Base-by-base conservation (phyloP, 2,797 vertebrate species). In the Halcyon smyrnensis region DNA sequence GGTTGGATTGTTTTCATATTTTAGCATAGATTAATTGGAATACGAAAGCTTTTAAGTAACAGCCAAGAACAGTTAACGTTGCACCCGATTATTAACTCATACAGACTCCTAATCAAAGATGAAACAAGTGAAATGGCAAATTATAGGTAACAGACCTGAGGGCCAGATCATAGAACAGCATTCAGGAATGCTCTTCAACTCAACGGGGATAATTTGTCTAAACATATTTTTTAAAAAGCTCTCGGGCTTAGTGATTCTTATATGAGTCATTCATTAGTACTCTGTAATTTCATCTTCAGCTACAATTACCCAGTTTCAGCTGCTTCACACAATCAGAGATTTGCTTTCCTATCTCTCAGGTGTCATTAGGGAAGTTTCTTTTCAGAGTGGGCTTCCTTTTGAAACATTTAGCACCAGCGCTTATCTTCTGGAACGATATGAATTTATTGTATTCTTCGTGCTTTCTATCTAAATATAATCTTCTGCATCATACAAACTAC, bases 121-220 rank as follows among this genome's bases (percentile, higher is more conserved):
- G 78, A 95, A 95, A 92, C 75, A 63, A 76, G 34, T 88, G 37
- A 88, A 95, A 94, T 90, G 84, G 86, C 78, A 91, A 95, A 91
- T 97, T 90, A 95, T 74, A 90, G 43, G 57, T 60, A 92, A 70
- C 70, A 96, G 93, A 84, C 90, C 88, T 67, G 78, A 80, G 87
- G 81, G 81, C 92, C 64, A 87, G 92, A 74, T 74, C 88, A 84
- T 39, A 76, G 86, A 91, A 51, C 43, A 78, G 92, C 41, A 39
- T 78, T 89, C 92, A 81, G 93, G 84, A 93, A 92, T 77, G 70
- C 78, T 87, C 37, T 85, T 91, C 87, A 93, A 13, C 51, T 92
- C 67, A 39, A 74, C 39, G 89, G 71, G 67, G 93, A 86, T 82
- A 59, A 89, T 82, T 34, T 93, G 94, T 90, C 90, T 89, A 76